phyloP scores from a whole-genome alignment of 1,140 invertebrate species.

The Zeugodacus cucurbitae region DNA sequence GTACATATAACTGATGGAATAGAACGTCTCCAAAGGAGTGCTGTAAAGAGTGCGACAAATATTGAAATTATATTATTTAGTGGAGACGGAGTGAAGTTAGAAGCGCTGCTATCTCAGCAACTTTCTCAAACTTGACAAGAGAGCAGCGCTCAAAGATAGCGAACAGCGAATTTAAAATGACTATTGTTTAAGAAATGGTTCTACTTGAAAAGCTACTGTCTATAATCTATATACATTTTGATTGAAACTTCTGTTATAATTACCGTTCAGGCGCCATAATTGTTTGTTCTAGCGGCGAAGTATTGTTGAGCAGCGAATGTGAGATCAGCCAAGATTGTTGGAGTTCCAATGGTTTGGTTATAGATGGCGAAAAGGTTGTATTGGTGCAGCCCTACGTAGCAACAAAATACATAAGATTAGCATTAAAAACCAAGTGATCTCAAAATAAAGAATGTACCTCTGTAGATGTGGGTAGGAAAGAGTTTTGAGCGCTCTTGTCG shows the following conservation, averaged over 20 bases:
- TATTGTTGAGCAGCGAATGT: conserved; percentile 53
- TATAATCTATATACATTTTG: too few species aligned
- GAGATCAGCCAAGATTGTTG: conserved; percentile 51
- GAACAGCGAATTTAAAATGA: neutral
- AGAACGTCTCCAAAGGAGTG: conserved; percentile 70
- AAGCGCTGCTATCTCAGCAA: neutral
- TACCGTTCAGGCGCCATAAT: conserved; percentile 49
- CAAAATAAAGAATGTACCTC: conserved; percentile 54
- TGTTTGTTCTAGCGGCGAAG: conserved; percentile 50
- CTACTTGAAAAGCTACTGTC: too few species aligned
- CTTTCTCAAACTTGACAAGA: too few species aligned
- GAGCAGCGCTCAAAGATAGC: too few species aligned
- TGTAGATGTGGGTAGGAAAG: conserved; percentile 70
- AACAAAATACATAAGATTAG: neutral
- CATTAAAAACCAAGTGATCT: neutral
- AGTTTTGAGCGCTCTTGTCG: conserved; percentile 56
- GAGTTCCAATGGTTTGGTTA: conserved; percentile 53
- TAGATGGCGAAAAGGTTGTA: conserved; percentile 70
- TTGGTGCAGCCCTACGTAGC: conserved; percentile 75
- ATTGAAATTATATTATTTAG: too few species aligned
- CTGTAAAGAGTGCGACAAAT: conserved; percentile 63
- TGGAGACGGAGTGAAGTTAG: too few species aligned
- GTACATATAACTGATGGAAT: conserved; percentile 81
- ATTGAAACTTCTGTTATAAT: neutral
- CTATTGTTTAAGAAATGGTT: neutral